Percentiles rank a stretch among this genome's conserved stretches.
These are phyloP conservation scores for Aethina tumida DNA, from an alignment of 1,140 invertebrate genomes.

Conservation along the genomic window DNA sequence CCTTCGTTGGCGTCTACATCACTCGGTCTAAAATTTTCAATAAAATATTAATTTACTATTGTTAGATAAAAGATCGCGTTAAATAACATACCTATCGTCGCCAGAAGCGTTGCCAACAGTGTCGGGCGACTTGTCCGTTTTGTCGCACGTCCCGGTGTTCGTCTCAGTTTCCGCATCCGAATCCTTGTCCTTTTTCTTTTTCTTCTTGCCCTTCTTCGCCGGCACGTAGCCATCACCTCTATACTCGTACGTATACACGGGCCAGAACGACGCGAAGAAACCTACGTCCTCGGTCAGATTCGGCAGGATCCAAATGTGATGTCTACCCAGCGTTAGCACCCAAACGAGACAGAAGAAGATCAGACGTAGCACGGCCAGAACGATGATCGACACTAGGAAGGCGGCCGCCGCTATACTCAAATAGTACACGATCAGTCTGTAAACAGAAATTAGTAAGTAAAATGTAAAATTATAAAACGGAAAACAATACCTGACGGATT, in stretches of 20 bases:
- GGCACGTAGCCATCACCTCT: conserved; percentile 46
- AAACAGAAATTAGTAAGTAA: conserved; percentile 20
- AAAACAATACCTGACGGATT: conserved; percentile 60
- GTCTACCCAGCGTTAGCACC: conserved; percentile 76
- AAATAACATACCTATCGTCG: too few species aligned
- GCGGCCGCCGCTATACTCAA: conserved; percentile 87
- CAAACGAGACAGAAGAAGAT: conserved; percentile 90
- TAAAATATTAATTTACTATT: neutral
- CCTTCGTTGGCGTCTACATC: conserved; percentile 28
- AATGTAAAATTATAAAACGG: neutral
- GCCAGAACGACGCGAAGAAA: conserved; percentile 97
- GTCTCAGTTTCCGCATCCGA: conserved; percentile 57
- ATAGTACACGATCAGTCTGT: conserved; percentile 90
- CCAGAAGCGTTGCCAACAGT: conserved; percentile 6
- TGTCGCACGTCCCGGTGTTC: conserved; percentile 28
- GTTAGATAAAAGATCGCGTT: neutral
- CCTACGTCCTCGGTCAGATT: conserved; percentile 98
- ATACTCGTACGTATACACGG: conserved; percentile 86
- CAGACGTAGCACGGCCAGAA: conserved; percentile 76
- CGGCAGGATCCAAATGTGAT: conserved; percentile 95
- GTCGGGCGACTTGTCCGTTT: neutral
- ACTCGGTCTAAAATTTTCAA: conserved; percentile 6
- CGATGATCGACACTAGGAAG: conserved; percentile 89
- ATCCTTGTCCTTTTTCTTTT: conserved; percentile 69
- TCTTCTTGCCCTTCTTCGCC: conserved; percentile 59